A percentile compares a stretch with the other conserved stretches of the same genome.
These are phyloP conservation scores for Pseudococcus jackbeardsleyi DNA, from an alignment of 2,888 invertebrate genomes.

Conservation along the genomic window DNA sequence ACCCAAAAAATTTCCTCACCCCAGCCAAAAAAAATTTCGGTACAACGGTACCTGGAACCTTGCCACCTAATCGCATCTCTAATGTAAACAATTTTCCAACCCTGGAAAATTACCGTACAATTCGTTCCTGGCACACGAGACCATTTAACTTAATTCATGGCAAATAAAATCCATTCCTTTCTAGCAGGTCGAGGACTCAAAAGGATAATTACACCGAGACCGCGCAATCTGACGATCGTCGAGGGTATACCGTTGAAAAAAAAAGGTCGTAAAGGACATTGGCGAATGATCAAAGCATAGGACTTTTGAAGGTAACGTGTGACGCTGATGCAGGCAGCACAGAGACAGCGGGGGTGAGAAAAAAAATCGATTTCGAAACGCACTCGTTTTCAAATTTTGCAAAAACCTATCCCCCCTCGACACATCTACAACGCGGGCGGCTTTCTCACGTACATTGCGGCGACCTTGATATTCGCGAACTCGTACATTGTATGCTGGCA, in stretches of 20 bases:
- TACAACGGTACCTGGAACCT: not conserved
- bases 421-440: not conserved
- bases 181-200: not conserved
- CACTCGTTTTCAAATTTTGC: slow-evolving; percentile 3
- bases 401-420: not conserved
- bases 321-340: not conserved
- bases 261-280: slow-evolving; percentile 10
- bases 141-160: not conserved
- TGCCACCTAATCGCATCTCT: not conserved
- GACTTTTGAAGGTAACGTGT: not conserved
- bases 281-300: slow-evolving; percentile 10
- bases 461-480: not conserved
- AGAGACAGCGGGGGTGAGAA: not conserved
- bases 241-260: not conserved
- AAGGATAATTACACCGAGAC: not conserved
- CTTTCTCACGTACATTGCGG: not conserved
- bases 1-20: not conserved
- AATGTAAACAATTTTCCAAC: not conserved
- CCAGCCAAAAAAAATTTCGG: not conserved
- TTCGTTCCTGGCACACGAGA: slow-evolving; percentile 10
- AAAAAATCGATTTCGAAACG: slow-evolving; percentile 10
- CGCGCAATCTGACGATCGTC: not conserved
- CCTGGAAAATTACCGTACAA: not conserved
- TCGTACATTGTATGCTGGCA: not conserved
- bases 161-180: not conserved